Percentiles rank a stretch among this genome's conserved stretches.
These are phyloP conservation scores for Caenorhabditis auriculariae DNA, from an alignment of 2,888 invertebrate species.

Conservation along the genomic window DNA sequence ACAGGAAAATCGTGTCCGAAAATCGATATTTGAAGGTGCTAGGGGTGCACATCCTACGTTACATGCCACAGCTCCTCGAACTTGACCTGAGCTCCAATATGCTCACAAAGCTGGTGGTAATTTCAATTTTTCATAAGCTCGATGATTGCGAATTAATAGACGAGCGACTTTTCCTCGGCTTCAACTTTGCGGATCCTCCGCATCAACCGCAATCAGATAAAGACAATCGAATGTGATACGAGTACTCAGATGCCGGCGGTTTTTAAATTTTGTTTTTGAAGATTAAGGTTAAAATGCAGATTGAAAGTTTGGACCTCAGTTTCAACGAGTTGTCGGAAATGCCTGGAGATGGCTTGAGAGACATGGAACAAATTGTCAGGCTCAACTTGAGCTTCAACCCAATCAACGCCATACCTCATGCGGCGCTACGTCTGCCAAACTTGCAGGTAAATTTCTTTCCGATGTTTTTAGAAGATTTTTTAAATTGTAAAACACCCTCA, in stretches of 20 bases:
- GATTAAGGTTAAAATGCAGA: conserved; percentile 7
- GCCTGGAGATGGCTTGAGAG: conserved; percentile 21
- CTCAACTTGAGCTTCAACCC: conserved; percentile 30
- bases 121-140: background rate
- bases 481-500: background rate
- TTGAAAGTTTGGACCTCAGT: conserved; percentile 26
- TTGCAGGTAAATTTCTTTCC: conserved; percentile 11
- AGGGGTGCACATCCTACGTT: conserved; percentile 29
- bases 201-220: conserved; percentile 17
- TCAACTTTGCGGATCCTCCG: conserved; percentile 21
- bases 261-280: background rate
- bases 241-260: conserved; percentile 8
- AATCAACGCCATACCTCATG: conserved; percentile 12
- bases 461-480: no score
- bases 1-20: conserved; percentile 3
- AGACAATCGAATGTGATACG: conserved; percentile 25
- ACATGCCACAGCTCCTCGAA: conserved; percentile 22
- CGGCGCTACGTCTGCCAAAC: conserved; percentile 14
- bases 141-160: conserved; percentile 5
- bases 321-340: conserved; percentile 13
- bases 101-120: conserved; percentile 23
- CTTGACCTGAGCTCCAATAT: conserved; percentile 25
- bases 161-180: conserved; percentile 26
- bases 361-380: conserved; percentile 13
- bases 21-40: conserved; percentile 24